These are phyloP conservation scores for Apostichopus californicus DNA, from an alignment of 35 echinoderm and acorn worm genomes.

Conservation along the genomic window DNA sequence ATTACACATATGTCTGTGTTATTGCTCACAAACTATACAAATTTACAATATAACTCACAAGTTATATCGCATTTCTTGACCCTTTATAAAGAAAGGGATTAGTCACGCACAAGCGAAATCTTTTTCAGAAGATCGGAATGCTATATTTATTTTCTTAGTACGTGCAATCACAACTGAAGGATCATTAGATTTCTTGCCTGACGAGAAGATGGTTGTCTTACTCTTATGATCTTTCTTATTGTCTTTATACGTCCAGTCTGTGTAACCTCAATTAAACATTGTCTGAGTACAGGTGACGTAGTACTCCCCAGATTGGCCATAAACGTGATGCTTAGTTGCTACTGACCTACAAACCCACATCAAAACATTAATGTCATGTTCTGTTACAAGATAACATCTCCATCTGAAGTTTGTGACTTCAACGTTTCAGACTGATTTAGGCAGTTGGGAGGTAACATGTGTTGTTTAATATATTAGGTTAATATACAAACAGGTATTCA, in stretches of 20 bases:
- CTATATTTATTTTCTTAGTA: background rate
- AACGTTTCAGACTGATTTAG: no score
- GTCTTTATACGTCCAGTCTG: background rate
- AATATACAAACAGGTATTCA: no score
- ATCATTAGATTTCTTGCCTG: background rate
- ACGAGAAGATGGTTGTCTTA: background rate
- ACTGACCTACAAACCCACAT: conserved; percentile 12
- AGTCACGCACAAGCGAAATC: conserved; percentile 8
- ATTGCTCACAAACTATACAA: no score
- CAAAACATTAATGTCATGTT: background rate
- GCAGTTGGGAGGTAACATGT: no score
- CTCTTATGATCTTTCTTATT: background rate
- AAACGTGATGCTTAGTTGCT: background rate
- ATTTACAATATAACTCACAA: no score
- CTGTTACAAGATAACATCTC: background rate
- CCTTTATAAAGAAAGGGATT: background rate
- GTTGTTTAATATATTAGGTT: no score
- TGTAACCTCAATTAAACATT: background rate
- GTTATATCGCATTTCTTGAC: no score
- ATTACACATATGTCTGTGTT: no score
- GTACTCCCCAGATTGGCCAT: background rate
- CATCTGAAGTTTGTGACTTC: background rate
- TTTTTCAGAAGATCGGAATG: background rate
- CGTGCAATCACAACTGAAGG: background rate
- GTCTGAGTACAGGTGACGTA: background rate